A percentile compares a stretch with the other conserved stretches of the same genome.
Evolutionary conservation across 2,888 invertebrate genomes (phyloP).

Genomic region (Drosophila parthenogenetica): DNA sequence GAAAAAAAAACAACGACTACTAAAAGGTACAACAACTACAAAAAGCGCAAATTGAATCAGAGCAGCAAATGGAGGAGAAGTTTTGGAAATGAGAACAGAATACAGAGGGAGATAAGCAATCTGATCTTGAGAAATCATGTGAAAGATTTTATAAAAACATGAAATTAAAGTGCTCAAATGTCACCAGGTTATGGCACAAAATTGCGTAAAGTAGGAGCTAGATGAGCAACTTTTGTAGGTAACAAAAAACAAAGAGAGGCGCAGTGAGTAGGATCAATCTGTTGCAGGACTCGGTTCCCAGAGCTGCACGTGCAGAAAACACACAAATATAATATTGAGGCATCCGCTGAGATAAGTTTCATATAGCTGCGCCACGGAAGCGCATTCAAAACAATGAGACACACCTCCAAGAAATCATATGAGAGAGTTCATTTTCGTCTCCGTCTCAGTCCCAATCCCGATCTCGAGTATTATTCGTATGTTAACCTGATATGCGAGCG

Average conservation of each 20-base stretch:
- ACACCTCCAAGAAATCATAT: slow-evolving; percentile 76
- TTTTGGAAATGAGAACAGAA: slow-evolving; percentile 10
- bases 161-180: slow-evolving; percentile 77
- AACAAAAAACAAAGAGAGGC: slow-evolving; percentile 27
- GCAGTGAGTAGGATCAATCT: slow-evolving; percentile 17
- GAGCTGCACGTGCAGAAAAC: slow-evolving; percentile 70
- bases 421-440: slow-evolving; percentile 30
- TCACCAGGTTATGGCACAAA: slow-evolving; percentile 35
- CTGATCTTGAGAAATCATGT: slow-evolving; percentile 82
- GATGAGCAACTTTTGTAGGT: slow-evolving; percentile 75
- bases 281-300: slow-evolving; percentile 54
- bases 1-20: slow-evolving; percentile 17
- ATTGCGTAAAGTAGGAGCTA: slow-evolving; percentile 70
- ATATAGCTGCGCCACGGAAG: slow-evolving; percentile 70
- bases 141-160: slow-evolving; percentile 72
- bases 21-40: slow-evolving; percentile 57
- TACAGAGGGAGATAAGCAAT: slow-evolving; percentile 72
- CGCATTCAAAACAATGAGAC: slow-evolving; percentile 72
- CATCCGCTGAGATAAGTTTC: slow-evolving; percentile 66
- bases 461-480: slow-evolving; percentile 25
- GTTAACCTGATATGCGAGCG: slow-evolving; percentile 80
- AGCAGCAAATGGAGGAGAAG: slow-evolving; percentile 19
- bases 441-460: slow-evolving; percentile 1
- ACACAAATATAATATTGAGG: slow-evolving; percentile 19
- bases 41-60: slow-evolving; percentile 75